Evolutionary conservation across 53 echinoderm and acorn worm genomes (phyloP), one percentile per base, ranked within the genome.

Genomic region (Crossaster papposus): DNA sequence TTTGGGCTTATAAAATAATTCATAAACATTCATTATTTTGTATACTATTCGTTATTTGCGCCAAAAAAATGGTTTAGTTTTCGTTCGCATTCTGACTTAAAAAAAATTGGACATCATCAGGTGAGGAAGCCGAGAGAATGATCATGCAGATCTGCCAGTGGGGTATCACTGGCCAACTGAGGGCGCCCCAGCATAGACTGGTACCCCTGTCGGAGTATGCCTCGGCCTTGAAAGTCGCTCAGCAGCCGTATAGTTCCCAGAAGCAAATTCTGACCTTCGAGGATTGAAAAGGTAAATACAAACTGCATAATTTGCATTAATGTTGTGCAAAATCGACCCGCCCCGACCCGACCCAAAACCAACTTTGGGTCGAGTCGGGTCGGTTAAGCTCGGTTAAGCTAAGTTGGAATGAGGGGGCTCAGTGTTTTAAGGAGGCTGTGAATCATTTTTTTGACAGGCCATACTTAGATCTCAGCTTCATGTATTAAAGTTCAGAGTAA

Each of bases 241-340:
- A 89, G 89, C 83, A 85, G 86, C 92, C 90, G 4, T 96, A 75
- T 63, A 88, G 86, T 14, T 91, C 96, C 14, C 92, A 94, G 88
- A 98, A 98, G 53, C 98, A 98, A 72, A 94, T 98, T 53, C 80
- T 98, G 51, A 91, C 91, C 64, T 91, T 95, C 78, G 79, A 91
- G 35, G 76, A 22, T 1, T 87, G 87, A 87, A 18, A 83, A 68
- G 83, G 83, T 83, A 83, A 83, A 65, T 23, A 44, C 28, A 65
- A 36, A 44, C 28, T 68, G 24, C 17, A 68, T 15, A 13, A 18
- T 26, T 68, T 4, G 1, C n/a, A 68, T 20, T 2, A 4, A 18
- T 58, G 6, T 58, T 4, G 22, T n/a, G n/a, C n/a, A n/a, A n/a
- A n/a, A n/a, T n/a, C n/a, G n/a, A n/a, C n/a, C n/a, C n/a, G n/a